A percentile compares a stretch with the other conserved stretches of the same genome.
Conservation (phyloP, 30 jellyfish, hydroid and myxozoan genomes). For the Cassiopea andromeda region DNA sequence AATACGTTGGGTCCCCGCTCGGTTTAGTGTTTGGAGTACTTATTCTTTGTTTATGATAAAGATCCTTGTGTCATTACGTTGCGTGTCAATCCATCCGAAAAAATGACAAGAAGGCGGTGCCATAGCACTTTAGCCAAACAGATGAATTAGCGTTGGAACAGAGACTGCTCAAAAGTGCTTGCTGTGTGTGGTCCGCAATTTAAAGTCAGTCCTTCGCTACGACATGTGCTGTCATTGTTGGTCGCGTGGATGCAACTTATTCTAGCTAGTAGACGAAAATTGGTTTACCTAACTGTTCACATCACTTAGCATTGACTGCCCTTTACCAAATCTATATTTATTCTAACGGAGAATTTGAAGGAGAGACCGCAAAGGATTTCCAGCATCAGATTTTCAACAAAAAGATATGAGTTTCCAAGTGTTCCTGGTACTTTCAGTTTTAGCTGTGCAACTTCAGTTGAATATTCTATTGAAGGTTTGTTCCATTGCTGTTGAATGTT, state of each 20-base stretch:
- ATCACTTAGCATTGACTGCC: not conserved
- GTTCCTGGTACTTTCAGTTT: no score
- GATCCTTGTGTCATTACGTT: slow-evolving; percentile 66
- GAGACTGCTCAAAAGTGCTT: slow-evolving; percentile 28
- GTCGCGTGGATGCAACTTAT: slow-evolving; percentile 49
- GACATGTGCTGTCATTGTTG: not conserved
- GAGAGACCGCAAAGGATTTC: no score
- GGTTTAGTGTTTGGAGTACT: not conserved
- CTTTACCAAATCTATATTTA: no score
- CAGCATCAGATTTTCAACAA: no score
- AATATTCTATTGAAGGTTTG: no score
- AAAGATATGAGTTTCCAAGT: no score
- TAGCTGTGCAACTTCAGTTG: no score
- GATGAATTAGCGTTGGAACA: slow-evolving; percentile 46
- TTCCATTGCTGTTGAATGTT: no score
- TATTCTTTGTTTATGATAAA: slow-evolving; percentile 46
- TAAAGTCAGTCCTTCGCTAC: not conserved
- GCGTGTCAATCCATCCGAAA: slow-evolving; percentile 65
- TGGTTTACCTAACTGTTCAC: not conserved
- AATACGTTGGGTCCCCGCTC: not conserved
- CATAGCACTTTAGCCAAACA: slow-evolving; percentile 62
- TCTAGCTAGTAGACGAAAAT: not conserved
- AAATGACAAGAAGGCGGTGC: slow-evolving; percentile 83
- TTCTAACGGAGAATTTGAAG: no score
- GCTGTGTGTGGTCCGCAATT: slow-evolving; percentile 73